Evolutionary conservation across 37 sponge, comb jelly and placozoan genomes (phyloP), one percentile per base, ranked within the genome.

Genomic region (Bolinopsis microptera): DNA sequence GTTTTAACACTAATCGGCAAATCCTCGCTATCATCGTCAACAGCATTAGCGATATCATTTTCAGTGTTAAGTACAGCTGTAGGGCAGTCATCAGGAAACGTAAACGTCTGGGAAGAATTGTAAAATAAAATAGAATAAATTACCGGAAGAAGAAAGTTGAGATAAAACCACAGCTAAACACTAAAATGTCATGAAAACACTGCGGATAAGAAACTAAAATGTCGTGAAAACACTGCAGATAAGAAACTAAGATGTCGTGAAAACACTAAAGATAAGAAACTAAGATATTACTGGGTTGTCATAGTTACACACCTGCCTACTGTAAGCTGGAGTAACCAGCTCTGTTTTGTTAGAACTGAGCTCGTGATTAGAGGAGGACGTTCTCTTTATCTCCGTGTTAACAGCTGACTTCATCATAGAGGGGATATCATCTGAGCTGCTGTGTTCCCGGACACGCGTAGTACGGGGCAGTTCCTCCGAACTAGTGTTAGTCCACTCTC

Each of bases 41-140:
- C 80, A 5, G 80, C 80, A 0, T 26, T 77, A 0, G 80, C 80
- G 34, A 77, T 77, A 33, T 77, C 80, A 77, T 21, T 21, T 8
- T 32, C 80, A 33, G 80, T 77, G 36, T 32, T 32, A 26, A 32
- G 35, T 8, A 36, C 32, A 21, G 32, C 32, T 3, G 80, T 33
- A 5, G 80, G 80, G 9, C 35, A 77, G 32, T 77, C 80, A 18
- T 77, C 80, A 18, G 80, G 80, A 18, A 77, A 77, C 3, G 80
- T 77, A 32, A 77, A 77, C 35, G 80, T 77, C 36, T 77, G 80
- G n/a, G n/a, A n/a, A n/a, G n/a, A n/a, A n/a, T n/a, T n/a, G n/a
- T n/a, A n/a, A n/a, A n/a, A n/a, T n/a, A n/a, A n/a, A n/a, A n/a
- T n/a, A n/a, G n/a, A n/a, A n/a, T n/a, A n/a, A n/a, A n/a, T n/a